Evolutionary conservation across 2,888 invertebrate genomes (phyloP), one percentile per base, ranked within the genome.

Genomic region (Zygothrica quintamaculata): DNA sequence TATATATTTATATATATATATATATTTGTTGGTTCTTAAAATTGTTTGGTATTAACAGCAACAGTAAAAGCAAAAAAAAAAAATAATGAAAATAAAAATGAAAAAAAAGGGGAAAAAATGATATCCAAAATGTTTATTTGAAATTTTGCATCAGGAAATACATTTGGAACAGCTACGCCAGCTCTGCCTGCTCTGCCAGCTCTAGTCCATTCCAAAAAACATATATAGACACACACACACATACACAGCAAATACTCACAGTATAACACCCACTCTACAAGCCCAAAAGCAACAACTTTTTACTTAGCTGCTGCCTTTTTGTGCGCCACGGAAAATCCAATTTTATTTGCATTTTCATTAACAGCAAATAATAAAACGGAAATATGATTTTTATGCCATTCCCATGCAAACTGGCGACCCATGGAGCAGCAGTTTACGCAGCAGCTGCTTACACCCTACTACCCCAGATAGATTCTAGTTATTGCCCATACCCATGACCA

Each of bases 341-440:
- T 84, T 84, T 80, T 80, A 80, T 80, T 80, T 80, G 79, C 79
- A 80, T 80, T 80, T 80, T 80, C 79, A 80, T 80, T 80, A 80
- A 80, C 79, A 80, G 80, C 79, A 84, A 80, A 79, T 79, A 79
- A 79, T 79, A 79, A 79, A 79, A 79, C 80, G 79, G 80, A 79
- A 84, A 84, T 80, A 84, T 80, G 80, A 84, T 80, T 80, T 80
- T 80, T 80, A 84, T 80, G 69, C 79, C 84, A 80, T 82, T 77
- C 66, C 80, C 84, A 61, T 60, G 66, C 44, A 60, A 58, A 61
- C 53, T 57, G 61, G 71, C 66, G 61, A 47, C 66, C 64, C 64
- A 36, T 59, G 58, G 58, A 37, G 53, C 67, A 37, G 53, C 67
- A 56, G 67, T 67, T 67, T 56, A 58, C 52, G 57, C 53, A 62